Base-by-base conservation (phyloP, 2,113 vertebrate species). In the Gallinago media region DNA sequence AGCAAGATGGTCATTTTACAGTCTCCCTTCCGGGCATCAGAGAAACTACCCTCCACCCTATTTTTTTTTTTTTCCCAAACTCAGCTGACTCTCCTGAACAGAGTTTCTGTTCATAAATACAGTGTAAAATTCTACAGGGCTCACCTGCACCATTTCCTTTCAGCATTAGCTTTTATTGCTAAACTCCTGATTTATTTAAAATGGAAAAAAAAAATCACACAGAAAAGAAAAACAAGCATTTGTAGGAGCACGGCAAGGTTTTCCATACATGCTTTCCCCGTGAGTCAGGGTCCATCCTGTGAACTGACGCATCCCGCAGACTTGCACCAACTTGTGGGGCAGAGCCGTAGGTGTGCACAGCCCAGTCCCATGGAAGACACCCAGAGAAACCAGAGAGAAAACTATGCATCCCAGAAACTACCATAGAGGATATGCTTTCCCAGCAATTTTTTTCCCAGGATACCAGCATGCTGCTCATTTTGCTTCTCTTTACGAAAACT, bases 211-310 rank as follows among this genome's bases (percentile, higher is more conserved):
- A 83, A 36, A 38, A 34, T 47, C 67, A 32, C 52, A 12, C 6
- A 36, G 85, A 42, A 49, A 65, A 92, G 92, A 77, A 92, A 77
- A 65, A 13, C 62, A 79, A 46, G 76, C 22, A 62, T 79, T 82
- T 66, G 85, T 55, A 84, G 81, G 80, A 89, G 76, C 12, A 91
- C 8, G 66, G 68, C 75, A 92, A 19, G 0, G 2, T 88, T 95
- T 95, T 92, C 95, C 89, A 88, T 54, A 70, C 79, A 2, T 91
- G 94, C 76, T 79, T 97, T 91, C 49, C 83, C 88, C 7, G 1
- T 95, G 95, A 95, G 90, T 96, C 95, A 97, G 76, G 97, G 93
- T 89, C 96, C 93, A 58, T 77, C 66, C 82, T 66, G 52, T n/a
- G 54, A 14, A 73, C 79, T 55, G 85, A 90, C 95, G 84, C 85